Evolutionary conservation across 2,797 vertebrate genomes (phyloP).

Genomic region (Lindbergichthys nudifrons): DNA sequence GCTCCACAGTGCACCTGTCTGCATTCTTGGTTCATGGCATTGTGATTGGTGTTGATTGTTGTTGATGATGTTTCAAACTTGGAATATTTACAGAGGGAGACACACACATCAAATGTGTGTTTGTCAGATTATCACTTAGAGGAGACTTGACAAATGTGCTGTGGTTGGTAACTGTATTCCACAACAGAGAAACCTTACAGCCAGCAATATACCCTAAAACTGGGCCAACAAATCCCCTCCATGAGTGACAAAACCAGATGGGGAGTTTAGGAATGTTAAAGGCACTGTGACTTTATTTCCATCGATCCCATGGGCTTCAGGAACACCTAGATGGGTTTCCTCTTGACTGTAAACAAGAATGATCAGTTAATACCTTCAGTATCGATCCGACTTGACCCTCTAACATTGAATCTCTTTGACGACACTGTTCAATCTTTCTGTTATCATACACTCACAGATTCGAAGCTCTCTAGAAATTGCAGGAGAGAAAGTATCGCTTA

Average conservation of each 20-base stretch:
- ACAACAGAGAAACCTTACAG: constrained; percentile 7
- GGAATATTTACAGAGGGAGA: constrained; percentile 10
- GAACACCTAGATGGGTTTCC: constrained; percentile 59
- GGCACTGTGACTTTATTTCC: constrained; percentile 69
- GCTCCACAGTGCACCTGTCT: constrained; percentile 40
- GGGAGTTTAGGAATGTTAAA: constrained; percentile 59
- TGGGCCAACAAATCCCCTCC: constrained; percentile 36
- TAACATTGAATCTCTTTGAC: constrained; percentile 55
- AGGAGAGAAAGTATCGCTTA: constrained; percentile 3
- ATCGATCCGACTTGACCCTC: constrained; percentile 70
- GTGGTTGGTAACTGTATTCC: constrained; percentile 36
- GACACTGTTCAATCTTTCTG: constrained; percentile 67
- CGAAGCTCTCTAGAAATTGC: constrained; percentile 25
- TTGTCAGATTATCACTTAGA: constrained; percentile 25
- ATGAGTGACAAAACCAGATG: constrained; percentile 57
- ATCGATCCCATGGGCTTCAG: constrained; percentile 68
- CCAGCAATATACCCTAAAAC: constrained; percentile 33
- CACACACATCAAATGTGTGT: constrained; percentile 32
- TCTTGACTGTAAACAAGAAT: constrained; percentile 73
- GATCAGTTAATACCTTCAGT: constrained; percentile 73
- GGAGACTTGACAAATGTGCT: constrained; percentile 41
- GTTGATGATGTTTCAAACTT: constrained; percentile 42
- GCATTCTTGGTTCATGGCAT: constrained; percentile 40
- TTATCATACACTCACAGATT: constrained; percentile 60
- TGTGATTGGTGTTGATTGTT: constrained; percentile 55